Evolutionary conservation across 1,140 invertebrate genomes (phyloP).

Genomic region (Hylaeus volcanicus): DNA sequence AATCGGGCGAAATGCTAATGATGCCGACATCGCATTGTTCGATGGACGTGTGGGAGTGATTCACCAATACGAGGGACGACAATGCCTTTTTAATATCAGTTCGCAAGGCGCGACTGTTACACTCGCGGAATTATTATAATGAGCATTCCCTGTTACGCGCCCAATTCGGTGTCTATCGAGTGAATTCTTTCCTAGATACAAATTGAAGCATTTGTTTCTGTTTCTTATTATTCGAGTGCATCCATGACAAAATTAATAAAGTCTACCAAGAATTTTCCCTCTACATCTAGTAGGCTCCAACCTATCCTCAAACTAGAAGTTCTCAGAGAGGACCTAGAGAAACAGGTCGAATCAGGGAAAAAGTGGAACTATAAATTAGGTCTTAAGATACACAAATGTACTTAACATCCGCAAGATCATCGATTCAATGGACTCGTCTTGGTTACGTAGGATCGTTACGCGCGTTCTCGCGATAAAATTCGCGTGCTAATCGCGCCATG

Average conservation of each 20-base stretch:
- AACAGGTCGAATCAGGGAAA: too few species aligned
- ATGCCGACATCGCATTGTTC: constrained; percentile 45
- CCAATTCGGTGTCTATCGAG: constrained; percentile 43
- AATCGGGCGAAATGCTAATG: constrained; percentile 43
- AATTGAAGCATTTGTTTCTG: too few species aligned
- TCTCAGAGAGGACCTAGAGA: too few species aligned
- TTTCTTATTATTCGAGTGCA: too few species aligned
- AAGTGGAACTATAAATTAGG: too few species aligned
- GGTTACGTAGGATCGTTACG: constrained; percentile 20
- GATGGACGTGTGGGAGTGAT: constrained; percentile 40
- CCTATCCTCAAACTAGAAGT: too few species aligned
- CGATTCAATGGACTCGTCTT: constrained; percentile 36
- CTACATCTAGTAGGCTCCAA: too few species aligned
- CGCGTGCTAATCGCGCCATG: not conserved
- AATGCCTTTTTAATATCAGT: constrained; percentile 63
- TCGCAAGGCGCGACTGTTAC: constrained; percentile 46
- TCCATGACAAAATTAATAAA: too few species aligned
- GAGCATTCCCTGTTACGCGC: constrained; percentile 22
- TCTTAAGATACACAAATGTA: too few species aligned
- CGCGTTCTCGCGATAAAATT: constrained; percentile 8
- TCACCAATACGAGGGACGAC: constrained; percentile 54
- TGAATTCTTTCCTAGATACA: too few species aligned
- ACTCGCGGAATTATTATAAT: constrained; percentile 56
- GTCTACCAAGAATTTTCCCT: too few species aligned
- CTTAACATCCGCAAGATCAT: constrained; percentile 1